Base-by-base conservation (phyloP, 2,113 vertebrate species). In the Leptodactylus fuscus region DNA sequence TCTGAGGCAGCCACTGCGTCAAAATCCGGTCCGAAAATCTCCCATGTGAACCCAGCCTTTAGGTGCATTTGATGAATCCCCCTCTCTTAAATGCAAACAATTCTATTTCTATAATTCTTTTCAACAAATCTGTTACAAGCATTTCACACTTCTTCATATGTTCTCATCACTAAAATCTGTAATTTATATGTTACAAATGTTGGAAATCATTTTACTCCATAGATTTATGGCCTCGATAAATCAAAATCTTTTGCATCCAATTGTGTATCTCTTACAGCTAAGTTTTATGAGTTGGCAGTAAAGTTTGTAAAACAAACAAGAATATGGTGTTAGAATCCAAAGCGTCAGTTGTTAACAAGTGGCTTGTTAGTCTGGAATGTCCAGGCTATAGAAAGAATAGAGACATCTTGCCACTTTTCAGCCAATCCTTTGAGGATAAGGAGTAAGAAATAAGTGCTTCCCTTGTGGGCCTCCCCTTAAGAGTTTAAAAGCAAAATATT, bases 401-500 rank as follows among this genome's bases (percentile, higher is more conserved):
- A 92, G 81, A 87, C 81, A 85, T 78, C 85, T 91, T 93, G 92
- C 90, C 93, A 92, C 93, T 94, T 94, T 91, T 91, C 90, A 91
- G 90, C 88, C 90, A 92, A 88, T 94, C 91, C 94, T 96, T 92
- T 16, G 90, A 95, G 95, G 93, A 93, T 92, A 90, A 88, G 91
- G 91, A 93, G 90, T 90, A 93, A 92, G 89, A 89, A 95, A 91
- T 90, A 93, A 95, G 93, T 94, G 90, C 91, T 92, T 94, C 91
- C 95, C 95, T 94, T 91, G 85, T 93, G 95, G 94, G 94, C 93
- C 91, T 93, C 91, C 88, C 91, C 90, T 94, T 93, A 93, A 94
- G 92, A 94, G 93, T 95, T 95, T 97, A 96, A 97, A 97, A 97
- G 95, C 95, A 94, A 94, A 94, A 92, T 96, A 96, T 96, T 96